Percentiles rank a stretch among this genome's conserved stretches.
These are phyloP conservation scores for Sebastes paucispinis DNA, from an alignment of 2,797 vertebrate genomes.

Conservation along the genomic window DNA sequence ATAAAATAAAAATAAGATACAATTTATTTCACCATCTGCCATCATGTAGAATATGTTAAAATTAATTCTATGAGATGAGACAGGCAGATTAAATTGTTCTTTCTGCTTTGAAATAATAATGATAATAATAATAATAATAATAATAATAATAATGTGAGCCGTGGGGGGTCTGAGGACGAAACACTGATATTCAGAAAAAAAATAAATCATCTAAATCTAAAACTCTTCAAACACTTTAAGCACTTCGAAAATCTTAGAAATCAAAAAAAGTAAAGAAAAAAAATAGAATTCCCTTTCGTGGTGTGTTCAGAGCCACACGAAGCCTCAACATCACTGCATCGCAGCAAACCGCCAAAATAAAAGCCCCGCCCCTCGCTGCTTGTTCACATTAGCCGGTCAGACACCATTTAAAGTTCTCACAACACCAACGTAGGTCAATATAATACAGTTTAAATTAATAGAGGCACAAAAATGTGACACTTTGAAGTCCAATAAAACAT, in stretches of 20 bases:
- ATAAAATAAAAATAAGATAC: too few species aligned
- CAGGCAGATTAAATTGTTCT: background rate
- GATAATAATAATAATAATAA: background rate
- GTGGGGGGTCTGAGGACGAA: slow-evolving; percentile 45
- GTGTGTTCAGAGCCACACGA: slow-evolving; percentile 48
- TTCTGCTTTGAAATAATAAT: background rate
- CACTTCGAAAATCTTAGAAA: slow-evolving; percentile 70
- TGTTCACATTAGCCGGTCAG: slow-evolving; percentile 29
- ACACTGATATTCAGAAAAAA: slow-evolving; percentile 37
- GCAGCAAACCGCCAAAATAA: slow-evolving; percentile 57
- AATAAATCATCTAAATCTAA: slow-evolving; percentile 49
- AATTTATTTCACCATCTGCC: background rate
- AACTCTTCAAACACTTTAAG: slow-evolving; percentile 62
- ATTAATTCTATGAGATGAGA: background rate
- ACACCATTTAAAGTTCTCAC: background rate
- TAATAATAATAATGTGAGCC: background rate
- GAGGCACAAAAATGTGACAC: background rate
- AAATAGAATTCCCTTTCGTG: slow-evolving; percentile 44
- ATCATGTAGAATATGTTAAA: background rate
- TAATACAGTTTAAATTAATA: background rate
- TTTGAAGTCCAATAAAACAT: background rate
- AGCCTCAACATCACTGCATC: slow-evolving; percentile 54
- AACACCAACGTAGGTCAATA: background rate
- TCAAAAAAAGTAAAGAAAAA: slow-evolving; percentile 26
- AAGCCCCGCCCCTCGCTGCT: slow-evolving; percentile 34